A percentile compares a stretch with the other conserved stretches of the same genome.
These are phyloP conservation scores for Pardosa pseudoannulata DNA, from an alignment of 2,888 invertebrate genomes.

Conservation along the genomic window DNA sequence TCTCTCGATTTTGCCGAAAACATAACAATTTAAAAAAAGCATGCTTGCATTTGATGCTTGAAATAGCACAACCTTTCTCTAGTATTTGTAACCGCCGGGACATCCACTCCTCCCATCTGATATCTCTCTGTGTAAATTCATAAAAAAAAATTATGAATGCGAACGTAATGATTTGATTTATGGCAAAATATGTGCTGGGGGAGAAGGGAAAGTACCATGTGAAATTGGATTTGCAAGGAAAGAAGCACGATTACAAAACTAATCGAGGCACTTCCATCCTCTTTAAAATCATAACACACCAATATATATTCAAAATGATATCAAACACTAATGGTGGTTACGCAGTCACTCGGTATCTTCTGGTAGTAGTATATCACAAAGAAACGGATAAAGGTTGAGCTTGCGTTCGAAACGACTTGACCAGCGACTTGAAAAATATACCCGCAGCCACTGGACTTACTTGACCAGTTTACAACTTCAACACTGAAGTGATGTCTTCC, in stretches of 20 bases:
- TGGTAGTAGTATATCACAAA: constrained; percentile 1
- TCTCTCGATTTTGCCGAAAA: no score
- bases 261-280: constrained; percentile 1
- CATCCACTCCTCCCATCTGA: background rate
- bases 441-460: constrained; percentile 9
- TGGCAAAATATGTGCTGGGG: background rate
- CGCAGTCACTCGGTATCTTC: background rate
- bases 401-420: constrained; percentile 24
- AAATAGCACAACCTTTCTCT: constrained; percentile 14
- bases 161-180: background rate
- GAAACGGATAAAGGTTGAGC: constrained; percentile 36
- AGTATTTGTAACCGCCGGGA: background rate
- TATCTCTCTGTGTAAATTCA: no score
- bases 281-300: background rate
- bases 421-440: background rate
- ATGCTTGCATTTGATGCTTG: background rate
- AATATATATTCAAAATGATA: background rate
- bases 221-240: background rate
- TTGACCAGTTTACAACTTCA: background rate
- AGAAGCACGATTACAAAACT: background rate
- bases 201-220: background rate
- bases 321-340: background rate
- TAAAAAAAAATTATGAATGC: no score
- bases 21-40: no score
- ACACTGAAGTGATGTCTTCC: no score